phyloP scores from a whole-genome alignment of 2,113 vertebrate species.

The Oryzias celebensis region DNA sequence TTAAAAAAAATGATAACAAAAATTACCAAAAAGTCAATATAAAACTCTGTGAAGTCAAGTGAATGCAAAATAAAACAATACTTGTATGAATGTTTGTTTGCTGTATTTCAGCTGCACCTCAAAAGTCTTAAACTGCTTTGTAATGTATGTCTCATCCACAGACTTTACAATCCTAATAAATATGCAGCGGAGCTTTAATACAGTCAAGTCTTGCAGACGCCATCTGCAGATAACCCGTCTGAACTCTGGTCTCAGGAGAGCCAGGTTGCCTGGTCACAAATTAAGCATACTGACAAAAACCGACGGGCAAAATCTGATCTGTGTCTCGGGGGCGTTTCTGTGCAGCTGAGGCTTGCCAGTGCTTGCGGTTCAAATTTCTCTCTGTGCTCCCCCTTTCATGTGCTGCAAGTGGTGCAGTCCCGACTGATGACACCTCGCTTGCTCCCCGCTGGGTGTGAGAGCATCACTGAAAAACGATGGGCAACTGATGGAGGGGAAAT shows the following conservation, averaged over 20 bases:
- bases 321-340: slow-evolving; percentile 35
- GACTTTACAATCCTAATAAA: no score
- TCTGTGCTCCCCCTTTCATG: slow-evolving; percentile 20
- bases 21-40: no score
- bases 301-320: slow-evolving; percentile 18
- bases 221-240: slow-evolving; percentile 15
- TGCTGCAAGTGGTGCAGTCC: slow-evolving; percentile 45
- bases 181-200: slow-evolving; percentile 5
- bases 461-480: slow-evolving; percentile 25
- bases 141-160: no score
- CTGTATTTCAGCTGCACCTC: no score
- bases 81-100: no score
- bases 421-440: slow-evolving; percentile 34
- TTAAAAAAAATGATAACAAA: no score
- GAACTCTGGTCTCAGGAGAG: slow-evolving; percentile 41
- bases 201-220: slow-evolving; percentile 12
- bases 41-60: no score
- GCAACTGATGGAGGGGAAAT: slow-evolving; percentile 19
- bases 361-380: neutral
- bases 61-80: no score
- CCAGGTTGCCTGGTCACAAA: slow-evolving; percentile 63
- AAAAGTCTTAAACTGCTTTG: no score
- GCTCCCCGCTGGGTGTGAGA: slow-evolving; percentile 31
- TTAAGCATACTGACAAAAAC: slow-evolving; percentile 53
- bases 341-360: slow-evolving; percentile 24